A percentile compares a stretch with the other conserved stretches of the same genome.
Evolutionary conservation across 1,140 invertebrate genomes (phyloP).

Genomic region (Potamilus streckersoni): DNA sequence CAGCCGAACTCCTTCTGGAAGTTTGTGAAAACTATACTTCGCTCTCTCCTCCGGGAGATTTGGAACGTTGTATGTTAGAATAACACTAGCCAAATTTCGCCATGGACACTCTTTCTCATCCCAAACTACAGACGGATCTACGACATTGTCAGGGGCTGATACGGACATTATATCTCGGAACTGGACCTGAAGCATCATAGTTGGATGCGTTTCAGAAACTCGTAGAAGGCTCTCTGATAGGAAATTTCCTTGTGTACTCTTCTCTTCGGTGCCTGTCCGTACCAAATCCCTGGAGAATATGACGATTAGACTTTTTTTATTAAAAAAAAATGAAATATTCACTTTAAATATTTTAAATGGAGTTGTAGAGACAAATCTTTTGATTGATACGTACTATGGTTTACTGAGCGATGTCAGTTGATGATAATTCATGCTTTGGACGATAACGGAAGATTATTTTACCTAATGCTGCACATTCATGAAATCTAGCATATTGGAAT

Average conservation of each 20-base stretch:
- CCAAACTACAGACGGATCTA: conserved; percentile 13
- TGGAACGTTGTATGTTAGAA: conserved; percentile 13
- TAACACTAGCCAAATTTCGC: conserved; percentile 8
- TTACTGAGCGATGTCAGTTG: too few species aligned
- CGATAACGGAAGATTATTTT: too few species aligned
- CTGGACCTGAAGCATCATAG: conserved; percentile 23
- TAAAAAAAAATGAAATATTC: too few species aligned
- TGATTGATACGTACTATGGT: too few species aligned
- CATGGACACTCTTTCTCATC: conserved; percentile 24
- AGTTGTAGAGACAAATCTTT: too few species aligned
- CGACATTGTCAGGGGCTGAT: background rate
- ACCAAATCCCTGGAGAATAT: too few species aligned
- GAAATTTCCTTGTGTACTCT: conserved; percentile 2
- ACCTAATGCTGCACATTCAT: too few species aligned
- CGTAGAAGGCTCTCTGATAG: conserved; percentile 8
- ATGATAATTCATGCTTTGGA: too few species aligned
- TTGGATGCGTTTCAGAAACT: conserved; percentile 7
- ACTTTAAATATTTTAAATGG: too few species aligned
- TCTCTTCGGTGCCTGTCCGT: too few species aligned
- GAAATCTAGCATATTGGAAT: too few species aligned
- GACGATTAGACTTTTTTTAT: too few species aligned
- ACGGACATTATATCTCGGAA: conserved; percentile 1
- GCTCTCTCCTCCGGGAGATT: conserved; percentile 18
- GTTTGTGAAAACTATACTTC: conserved; percentile 17
- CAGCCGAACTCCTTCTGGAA: conserved; percentile 7